Evolutionary conservation across 2,797 vertebrate genomes (phyloP), one percentile per base, ranked within the genome.

Genomic region (Morus bassanus): DNA sequence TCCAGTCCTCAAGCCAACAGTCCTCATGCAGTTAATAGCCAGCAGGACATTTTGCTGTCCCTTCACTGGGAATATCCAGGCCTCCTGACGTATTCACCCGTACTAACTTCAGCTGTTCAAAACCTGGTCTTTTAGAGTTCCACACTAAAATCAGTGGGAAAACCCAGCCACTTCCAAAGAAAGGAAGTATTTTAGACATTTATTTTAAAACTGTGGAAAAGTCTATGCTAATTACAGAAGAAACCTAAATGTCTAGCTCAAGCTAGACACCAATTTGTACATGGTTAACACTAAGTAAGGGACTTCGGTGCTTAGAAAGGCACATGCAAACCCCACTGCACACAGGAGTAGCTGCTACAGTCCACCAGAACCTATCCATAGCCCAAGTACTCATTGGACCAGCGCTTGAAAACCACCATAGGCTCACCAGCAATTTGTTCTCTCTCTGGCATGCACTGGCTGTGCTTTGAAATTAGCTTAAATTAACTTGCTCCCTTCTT

Each of bases 31-130:
- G 25, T 50, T 89, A 46, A 60, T 56, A 85, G 39, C n/a, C 61
- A 88, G 30, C 19, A 77, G 72, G 75, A 89, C 18, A 41, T 81
- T 88, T 79, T 89, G 78, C 41, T 81, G 35, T 88, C 41, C 56
- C 18, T 54, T 89, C 60, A 48, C 35, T 48, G 67, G 75, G 57
- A 89, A 73, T 51, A 93, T 41, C 39, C 57, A 72, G 35, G 12
- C 19, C 53, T 84, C 77, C 81, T 64, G 39, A 41, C 85, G 1
- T 41, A 33, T 76, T 75, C n/a, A 78, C 6, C 8, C 27, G 68
- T 93, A 19, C 57, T 59, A 74, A 85, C 4, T 45, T 74, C 45
- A 2, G 1, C 11, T 39, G 6, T 18, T 39, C 1, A 41, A 89
- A 86, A 48, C 30, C 31, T 4, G 9, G 4, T 46, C 21, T 72